Conservation (phyloP, 2,888 invertebrate species). For the Cephus pulcher region DNA sequence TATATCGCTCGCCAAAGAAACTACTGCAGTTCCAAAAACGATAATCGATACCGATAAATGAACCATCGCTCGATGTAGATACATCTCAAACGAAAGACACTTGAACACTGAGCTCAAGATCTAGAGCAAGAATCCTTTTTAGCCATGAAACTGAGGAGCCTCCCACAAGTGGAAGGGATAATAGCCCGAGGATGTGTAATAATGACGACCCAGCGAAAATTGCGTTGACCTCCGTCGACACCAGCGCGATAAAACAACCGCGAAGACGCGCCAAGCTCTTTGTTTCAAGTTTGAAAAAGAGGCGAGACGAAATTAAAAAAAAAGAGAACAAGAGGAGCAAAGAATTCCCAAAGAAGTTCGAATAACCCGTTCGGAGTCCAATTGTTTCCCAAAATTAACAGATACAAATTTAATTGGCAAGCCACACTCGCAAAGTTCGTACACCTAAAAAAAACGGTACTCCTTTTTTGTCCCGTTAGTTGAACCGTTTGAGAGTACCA, state of each 20-base stretch:
- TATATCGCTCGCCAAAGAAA: slow-evolving; percentile 22
- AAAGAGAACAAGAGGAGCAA: background rate
- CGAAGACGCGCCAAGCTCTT: background rate
- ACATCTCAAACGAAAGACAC: background rate
- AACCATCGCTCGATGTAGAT: background rate
- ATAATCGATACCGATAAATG: background rate
- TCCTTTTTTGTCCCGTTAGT: background rate
- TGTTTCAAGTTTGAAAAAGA: background rate
- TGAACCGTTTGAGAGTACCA: background rate
- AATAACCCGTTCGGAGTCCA: background rate
- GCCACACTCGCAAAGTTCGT: background rate
- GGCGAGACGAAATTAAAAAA: background rate
- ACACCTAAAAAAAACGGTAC: background rate
- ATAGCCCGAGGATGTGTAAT: slow-evolving; percentile 38
- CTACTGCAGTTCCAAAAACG: background rate
- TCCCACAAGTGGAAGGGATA: slow-evolving; percentile 31
- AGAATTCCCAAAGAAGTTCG: background rate
- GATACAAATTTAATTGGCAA: background rate
- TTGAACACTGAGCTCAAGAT: slow-evolving; percentile 9
- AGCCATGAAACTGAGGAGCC: slow-evolving; percentile 11
- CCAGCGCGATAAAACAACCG: background rate
- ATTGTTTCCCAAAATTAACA: background rate
- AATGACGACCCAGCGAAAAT: slow-evolving; percentile 41
- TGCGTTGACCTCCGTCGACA: slow-evolving; percentile 36
- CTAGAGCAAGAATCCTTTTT: slow-evolving; percentile 13